Conservation (phyloP, 1,140 invertebrate species). For the Drosophila repleta region DNA sequence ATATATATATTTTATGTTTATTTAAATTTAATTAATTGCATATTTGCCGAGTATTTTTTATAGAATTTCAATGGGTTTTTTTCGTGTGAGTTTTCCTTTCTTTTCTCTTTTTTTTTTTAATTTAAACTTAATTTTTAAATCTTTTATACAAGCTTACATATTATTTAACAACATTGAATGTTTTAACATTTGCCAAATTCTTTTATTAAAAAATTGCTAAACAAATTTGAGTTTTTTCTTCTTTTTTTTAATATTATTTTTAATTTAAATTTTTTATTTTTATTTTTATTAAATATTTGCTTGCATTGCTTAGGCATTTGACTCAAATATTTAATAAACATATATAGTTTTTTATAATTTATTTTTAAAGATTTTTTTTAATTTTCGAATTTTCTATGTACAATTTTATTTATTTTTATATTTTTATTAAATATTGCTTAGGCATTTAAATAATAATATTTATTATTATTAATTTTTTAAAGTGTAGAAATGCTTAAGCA, state of each 20-base stretch:
- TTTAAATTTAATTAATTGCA: constrained; percentile 60
- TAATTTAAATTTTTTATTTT: background rate
- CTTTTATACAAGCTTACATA: constrained; percentile 74
- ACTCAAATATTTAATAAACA: too few relatives aligned
- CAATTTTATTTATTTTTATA: constrained; percentile 3
- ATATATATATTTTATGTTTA: constrained; percentile 34
- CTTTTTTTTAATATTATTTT: background rate
- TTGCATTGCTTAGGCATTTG: background rate
- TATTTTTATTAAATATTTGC: background rate
- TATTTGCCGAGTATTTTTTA: constrained; percentile 66
- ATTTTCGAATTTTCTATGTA: constrained; percentile 20
- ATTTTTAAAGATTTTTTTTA: constrained; percentile 13
- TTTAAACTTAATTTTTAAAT: background rate
- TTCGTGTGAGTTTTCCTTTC: constrained; percentile 42
- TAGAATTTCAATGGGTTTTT: constrained; percentile 72
- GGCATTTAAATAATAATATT: too few relatives aligned
- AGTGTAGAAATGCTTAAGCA: too few relatives aligned
- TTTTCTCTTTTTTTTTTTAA: background rate
- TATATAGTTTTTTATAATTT: background rate
- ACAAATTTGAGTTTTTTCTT: background rate
- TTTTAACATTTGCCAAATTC: constrained; percentile 63
- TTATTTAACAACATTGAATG: constrained; percentile 83
- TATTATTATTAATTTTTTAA: too few relatives aligned
- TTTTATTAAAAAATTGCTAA: constrained; percentile 16
- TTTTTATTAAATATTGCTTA: too few relatives aligned